Evolutionary conservation across 1,140 invertebrate genomes (phyloP).

Genomic region (Mercenaria mercenaria): DNA sequence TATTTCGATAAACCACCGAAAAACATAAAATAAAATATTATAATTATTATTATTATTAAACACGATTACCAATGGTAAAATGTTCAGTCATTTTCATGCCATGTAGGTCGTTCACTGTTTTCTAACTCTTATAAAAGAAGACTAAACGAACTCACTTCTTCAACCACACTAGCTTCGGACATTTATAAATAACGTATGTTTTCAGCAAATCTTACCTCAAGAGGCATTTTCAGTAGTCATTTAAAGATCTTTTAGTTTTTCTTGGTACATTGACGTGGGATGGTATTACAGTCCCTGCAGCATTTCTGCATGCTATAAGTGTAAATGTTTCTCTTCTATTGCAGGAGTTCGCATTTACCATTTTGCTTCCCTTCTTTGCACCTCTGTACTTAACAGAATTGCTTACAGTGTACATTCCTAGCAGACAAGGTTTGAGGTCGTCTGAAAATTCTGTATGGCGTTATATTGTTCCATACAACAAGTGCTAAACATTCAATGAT

Average conservation of each 20-base stretch:
- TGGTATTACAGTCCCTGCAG: background rate
- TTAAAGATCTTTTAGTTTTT: background rate
- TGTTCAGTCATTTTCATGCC: background rate
- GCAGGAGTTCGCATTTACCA: background rate
- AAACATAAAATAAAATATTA: conserved; percentile 18
- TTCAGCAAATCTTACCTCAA: background rate
- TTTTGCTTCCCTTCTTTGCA: conserved; percentile 31
- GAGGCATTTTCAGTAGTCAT: conserved; percentile 8
- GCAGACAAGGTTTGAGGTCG: background rate
- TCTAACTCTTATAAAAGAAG: background rate
- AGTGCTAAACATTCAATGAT: background rate
- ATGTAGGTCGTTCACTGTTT: background rate
- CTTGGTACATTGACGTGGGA: background rate
- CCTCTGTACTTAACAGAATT: conserved; percentile 4
- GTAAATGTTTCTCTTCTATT: conserved; percentile 22
- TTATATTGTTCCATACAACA: background rate
- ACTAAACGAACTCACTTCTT: too few species aligned
- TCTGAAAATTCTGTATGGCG: background rate
- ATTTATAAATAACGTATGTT: background rate
- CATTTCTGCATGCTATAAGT: conserved; percentile 26
- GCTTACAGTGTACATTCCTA: conserved; percentile 37
- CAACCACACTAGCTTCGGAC: too few species aligned
- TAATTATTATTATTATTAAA: background rate
- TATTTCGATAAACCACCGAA: too few species aligned
- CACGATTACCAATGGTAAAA: background rate